Evolutionary conservation across 2,113 vertebrate genomes (phyloP), one percentile per base, ranked within the genome.

Genomic region (Columbina picui): DNA sequence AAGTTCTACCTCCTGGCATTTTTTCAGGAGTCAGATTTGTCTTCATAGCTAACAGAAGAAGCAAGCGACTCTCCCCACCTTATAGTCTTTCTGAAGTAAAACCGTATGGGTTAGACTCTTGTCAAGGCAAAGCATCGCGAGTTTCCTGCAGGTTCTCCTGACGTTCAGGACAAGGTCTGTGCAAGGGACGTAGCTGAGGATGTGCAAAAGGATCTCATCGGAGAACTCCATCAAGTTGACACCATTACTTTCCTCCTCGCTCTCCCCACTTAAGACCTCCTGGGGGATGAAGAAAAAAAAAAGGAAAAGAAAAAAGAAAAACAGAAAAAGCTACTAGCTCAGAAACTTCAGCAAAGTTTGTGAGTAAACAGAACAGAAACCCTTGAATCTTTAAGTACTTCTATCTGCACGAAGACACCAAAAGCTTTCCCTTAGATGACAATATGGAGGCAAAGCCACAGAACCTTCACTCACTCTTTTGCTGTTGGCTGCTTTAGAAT

Each of bases 181-280:
- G 94, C 98, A 98, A 32, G 99, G 98, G 43, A 99, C 96, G 0
- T 99, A 98, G 69, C 98, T 98, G 88, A 99, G 98, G 92, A 99
- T 99, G 93, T 99, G 98, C 90, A 99, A 94, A 63, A 99, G 98
- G 93, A 99, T 99, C 97, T 99, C 99, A 39, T 99, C 99, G 0
- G 99, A 99, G 90, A 99, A 98, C 78, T 98, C 99, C 10, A 98
- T 99, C 92, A 99, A 98, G 77, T 98, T 98, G 92, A 99, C 95
- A 0, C 96, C 96, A 7, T 74, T 89, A 5, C 47, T 71, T 4
- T 98, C 96, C 32, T 98, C 97, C 41, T 94, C 87, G 0, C 85
- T 97, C 32, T 98, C 98, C 59, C 97, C 93, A 10, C 87, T 98
- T 55, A 97, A 45, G 3, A 89, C 81, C 39, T 98, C 98, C 98